Evolutionary conservation across 1,140 invertebrate genomes (phyloP).

Genomic region (Lamellibrachia luymesi): DNA sequence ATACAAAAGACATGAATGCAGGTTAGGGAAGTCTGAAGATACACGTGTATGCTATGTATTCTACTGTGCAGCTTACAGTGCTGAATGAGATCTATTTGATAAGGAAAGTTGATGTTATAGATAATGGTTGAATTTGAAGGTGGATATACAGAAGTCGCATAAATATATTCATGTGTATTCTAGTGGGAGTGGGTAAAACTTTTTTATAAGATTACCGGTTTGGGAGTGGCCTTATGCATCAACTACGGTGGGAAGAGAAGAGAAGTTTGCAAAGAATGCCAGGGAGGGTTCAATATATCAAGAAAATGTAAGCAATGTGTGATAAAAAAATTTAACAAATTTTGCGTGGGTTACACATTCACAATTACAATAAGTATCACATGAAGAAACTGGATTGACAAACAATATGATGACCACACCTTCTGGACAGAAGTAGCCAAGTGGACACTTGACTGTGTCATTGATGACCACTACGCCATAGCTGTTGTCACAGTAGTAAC

Average conservation of each 20-base stretch:
- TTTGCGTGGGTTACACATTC: conserved; percentile 32
- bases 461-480: conserved; percentile 46
- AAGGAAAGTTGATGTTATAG: neutral
- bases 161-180: neutral
- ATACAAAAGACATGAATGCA: neutral
- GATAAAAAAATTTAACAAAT: neutral
- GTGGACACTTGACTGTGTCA: conserved; percentile 47
- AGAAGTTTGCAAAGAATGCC: no score
- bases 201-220: neutral
- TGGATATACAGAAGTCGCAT: neutral
- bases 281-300: neutral
- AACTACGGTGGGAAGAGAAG: no score
- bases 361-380: neutral
- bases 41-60: conserved; percentile 17
- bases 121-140: neutral
- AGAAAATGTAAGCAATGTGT: neutral
- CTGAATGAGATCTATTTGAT: neutral
- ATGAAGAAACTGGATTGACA: neutral
- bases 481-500: conserved; percentile 52
- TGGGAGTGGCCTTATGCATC: no score
- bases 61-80: neutral
- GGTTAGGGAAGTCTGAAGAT: conserved; percentile 31
- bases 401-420: conserved; percentile 33
- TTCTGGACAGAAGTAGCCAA: conserved; percentile 47
- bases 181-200: neutral